Evolutionary conservation across 2,797 vertebrate genomes (phyloP), one percentile per base, ranked within the genome.

Genomic region (Rhinophrynus dorsalis): DNA sequence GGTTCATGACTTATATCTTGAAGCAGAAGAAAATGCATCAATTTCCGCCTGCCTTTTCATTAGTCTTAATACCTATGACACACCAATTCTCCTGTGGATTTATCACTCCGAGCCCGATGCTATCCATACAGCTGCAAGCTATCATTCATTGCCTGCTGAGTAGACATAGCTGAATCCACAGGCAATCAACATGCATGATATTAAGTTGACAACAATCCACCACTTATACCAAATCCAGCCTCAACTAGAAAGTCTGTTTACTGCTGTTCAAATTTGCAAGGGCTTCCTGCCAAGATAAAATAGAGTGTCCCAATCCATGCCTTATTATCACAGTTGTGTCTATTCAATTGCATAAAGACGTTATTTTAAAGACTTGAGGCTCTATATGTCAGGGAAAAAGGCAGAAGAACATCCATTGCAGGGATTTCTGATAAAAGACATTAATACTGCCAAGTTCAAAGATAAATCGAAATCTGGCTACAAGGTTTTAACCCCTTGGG

Each of bases 201-300:
- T 74, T 65, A 56, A 72, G 77, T 64, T 66, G 77, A 89, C 83
- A 89, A 86, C 75, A 71, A 71, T 71, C 75, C 50, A 21, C 61
- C 74, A 1, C 81, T 81, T 81, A 68, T 84, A 79, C 71, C 18
- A 45, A 33, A 6, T 75, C 64, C 74, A 68, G 81, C 74, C 61
- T 7, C 75, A 13, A 45, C 64, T 17, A 76, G 60, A 18, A 23
- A 73, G 77, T 64, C 61, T 57, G 67, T 32, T 74, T 75, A 73
- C 75, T 66, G 76, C 77, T 80, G 77, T 50, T 78, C 67, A 67
- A 75, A 79, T 79, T 77, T 80, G 77, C 76, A 74, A 67, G 78
- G 82, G 75, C 72, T 75, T 75, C 74, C 64, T 74, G 85, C 81
- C 84, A 85, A 81, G 76, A 78, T 73, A 77, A 80, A 79, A 82